Percentiles rank a stretch among this genome's conserved stretches.
Conservation (phyloP, 2,888 invertebrate species). For the Itoplectis maculator region DNA sequence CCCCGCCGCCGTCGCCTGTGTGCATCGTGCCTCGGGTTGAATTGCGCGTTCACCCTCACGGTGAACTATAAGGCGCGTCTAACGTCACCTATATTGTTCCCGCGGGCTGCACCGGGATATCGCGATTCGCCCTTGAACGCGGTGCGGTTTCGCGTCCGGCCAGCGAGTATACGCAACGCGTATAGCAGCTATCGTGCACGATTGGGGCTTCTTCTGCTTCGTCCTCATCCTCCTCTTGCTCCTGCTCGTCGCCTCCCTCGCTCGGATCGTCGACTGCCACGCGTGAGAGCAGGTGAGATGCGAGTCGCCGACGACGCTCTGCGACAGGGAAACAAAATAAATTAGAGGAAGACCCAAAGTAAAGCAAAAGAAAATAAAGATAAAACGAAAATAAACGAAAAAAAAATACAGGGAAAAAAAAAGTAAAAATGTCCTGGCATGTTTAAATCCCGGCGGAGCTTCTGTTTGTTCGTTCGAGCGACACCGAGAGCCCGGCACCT, state of each 20-base stretch:
- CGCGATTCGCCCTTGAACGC: conserved; percentile 76
- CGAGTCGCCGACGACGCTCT: not conserved
- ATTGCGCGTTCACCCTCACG: conserved; percentile 72
- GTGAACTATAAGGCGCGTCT: conserved; percentile 50
- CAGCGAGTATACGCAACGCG: conserved; percentile 54
- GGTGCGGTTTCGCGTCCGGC: conserved; percentile 84
- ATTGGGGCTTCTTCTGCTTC: conserved; percentile 69
- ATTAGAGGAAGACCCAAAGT: not conserved
- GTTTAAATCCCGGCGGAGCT: conserved; percentile 44
- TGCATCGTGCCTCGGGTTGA: conserved; percentile 27
- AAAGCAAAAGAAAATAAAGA: not conserved
- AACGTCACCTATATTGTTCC: conserved; percentile 80
- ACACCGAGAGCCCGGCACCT: conserved; percentile 31
- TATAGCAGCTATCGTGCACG: conserved; percentile 57
- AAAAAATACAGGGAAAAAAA: conserved; percentile 2
- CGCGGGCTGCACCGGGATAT: conserved; percentile 60
- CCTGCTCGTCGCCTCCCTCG: too few relatives aligned
- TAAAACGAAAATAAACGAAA: not conserved
- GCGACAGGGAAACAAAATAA: not conserved
- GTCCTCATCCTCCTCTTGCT: not conserved
- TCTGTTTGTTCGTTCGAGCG: conserved; percentile 46
- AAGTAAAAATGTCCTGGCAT: conserved; percentile 25
- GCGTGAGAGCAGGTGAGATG: conserved; percentile 22
- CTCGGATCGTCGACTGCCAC: conserved; percentile 12
- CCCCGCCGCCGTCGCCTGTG: conserved; percentile 52